Evolutionary conservation across 2,113 vertebrate genomes (phyloP), one percentile per base, ranked within the genome.

Genomic region (Tamias sibiricus): DNA sequence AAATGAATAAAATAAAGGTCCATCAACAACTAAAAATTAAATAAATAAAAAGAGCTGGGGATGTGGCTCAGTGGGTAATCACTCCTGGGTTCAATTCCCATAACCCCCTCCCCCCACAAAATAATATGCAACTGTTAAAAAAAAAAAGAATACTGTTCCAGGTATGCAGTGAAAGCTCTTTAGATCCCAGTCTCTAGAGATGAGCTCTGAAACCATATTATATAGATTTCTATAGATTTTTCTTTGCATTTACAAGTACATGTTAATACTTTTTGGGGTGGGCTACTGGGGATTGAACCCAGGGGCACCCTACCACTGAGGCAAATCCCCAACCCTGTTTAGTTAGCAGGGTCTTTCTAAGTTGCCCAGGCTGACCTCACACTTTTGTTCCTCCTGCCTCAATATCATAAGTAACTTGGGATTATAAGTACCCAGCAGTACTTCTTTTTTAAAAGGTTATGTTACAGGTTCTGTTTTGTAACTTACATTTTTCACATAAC

Each of bases 401-500:
- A 59, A 22, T 22, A 22, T 82, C n/a, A 37, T 22, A 8, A 75
- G 37, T 62, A 11, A 14, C 57, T 8, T n/a, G n/a, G 80, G 52
- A 42, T 82, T 82, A 49, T 49, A n/a, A n/a, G n/a, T n/a, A n/a
- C 49, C 49, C 49, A 52, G 16, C 49, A 13, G n/a, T 13, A 13
- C 47, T 85, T 71, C 28, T 11, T 83, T 87, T 77, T 81, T 35
- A 91, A 92, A 84, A 79, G 40, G n/a, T 81, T 16, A 30, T 5
- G 35, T 0, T 22, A 14, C 75, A n/a, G 17, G 30, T 95, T 66
- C 42, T 66, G 22, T n/a, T 91, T 49, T 77, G 32, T 75, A 91
- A 1, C 7, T 90, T 84, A 54, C 57, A 82, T 79, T 95, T 94
- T 92, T 37, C 37, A 96, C 86, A 52, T 84, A 74, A 44, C 40